These are phyloP conservation scores for Pseudocheirus occidentalis DNA, from an alignment of 2,797 vertebrate genomes.

Conservation along the genomic window DNA sequence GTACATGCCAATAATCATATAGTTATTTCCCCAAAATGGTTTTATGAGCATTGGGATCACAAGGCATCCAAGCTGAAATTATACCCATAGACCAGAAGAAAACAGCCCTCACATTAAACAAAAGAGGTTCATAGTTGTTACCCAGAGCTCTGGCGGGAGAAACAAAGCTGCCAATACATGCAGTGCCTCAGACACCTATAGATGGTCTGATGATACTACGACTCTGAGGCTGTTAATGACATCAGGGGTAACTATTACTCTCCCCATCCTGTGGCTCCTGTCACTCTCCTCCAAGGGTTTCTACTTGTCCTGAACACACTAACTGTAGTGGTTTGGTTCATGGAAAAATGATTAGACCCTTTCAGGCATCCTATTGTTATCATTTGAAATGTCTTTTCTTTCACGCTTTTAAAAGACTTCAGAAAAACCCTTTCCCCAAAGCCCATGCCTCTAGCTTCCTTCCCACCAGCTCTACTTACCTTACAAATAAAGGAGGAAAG, in stretches of 20 bases:
- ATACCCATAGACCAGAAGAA: slow-evolving; percentile 50
- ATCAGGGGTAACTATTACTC: slow-evolving; percentile 39
- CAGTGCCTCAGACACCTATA: neutral
- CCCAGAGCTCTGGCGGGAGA: neutral
- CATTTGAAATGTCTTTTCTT: slow-evolving; percentile 62
- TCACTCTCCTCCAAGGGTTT: slow-evolving; percentile 59
- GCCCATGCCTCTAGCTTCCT: neutral
- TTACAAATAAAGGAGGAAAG: slow-evolving; percentile 65
- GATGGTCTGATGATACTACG: neutral
- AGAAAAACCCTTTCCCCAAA: slow-evolving; percentile 4
- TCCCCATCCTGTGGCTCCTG: neutral
- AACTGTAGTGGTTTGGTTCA: slow-evolving; percentile 37
- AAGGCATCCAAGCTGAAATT: slow-evolving; percentile 39
- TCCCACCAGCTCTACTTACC: slow-evolving; percentile 64
- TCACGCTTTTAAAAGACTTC: slow-evolving; percentile 26
- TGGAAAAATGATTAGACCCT: neutral
- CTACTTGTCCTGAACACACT: slow-evolving; percentile 49
- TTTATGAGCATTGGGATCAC: neutral
- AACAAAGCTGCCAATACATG: neutral
- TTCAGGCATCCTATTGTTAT: slow-evolving; percentile 17
- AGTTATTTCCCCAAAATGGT: slow-evolving; percentile 41
- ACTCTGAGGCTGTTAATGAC: slow-evolving; percentile 19
- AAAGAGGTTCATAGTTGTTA: neutral
- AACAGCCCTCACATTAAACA: neutral
- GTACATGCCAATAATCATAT: neutral